phyloP scores from a whole-genome alignment of 2,888 invertebrate species.

The Drosophila aldrichi region DNA sequence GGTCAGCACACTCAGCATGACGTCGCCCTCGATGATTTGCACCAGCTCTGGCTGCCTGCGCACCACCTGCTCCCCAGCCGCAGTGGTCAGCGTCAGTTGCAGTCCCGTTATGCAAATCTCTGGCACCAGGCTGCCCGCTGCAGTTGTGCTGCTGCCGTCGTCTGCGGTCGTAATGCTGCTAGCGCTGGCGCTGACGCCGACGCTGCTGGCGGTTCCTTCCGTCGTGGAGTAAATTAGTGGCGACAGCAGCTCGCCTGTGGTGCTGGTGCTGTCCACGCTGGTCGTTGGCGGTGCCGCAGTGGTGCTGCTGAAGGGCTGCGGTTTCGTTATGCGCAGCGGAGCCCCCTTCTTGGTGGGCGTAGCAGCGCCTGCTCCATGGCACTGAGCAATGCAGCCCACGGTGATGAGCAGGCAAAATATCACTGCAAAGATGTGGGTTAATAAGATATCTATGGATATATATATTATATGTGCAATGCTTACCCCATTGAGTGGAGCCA shows the following conservation, averaged over 20 bases:
- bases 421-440: conserved; percentile 30
- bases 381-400: conserved; percentile 24
- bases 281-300: conserved; percentile 36
- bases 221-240: conserved; percentile 68
- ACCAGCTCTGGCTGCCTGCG: conserved; percentile 77
- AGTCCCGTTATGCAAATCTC: conserved; percentile 83
- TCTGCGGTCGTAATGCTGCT: conserved; percentile 27
- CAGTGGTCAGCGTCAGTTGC: conserved; percentile 54
- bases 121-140: conserved; percentile 64
- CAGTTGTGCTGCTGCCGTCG: conserved; percentile 52
- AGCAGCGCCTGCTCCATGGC: conserved; percentile 20
- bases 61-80: conserved; percentile 56
- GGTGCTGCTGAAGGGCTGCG: conserved; percentile 55
- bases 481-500: conserved; percentile 46
- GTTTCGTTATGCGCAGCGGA: conserved; percentile 70
- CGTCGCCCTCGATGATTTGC: conserved; percentile 83
- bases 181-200: conserved; percentile 33
- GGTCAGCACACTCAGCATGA: conserved; percentile 83
- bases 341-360: conserved; percentile 52
- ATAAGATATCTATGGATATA: neutral
- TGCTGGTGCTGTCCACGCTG: conserved; percentile 28
- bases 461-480: conserved; percentile 24
- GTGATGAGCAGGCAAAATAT: conserved; percentile 38
- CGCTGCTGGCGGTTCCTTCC: conserved; percentile 37
- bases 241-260: conserved; percentile 34